Base-by-base conservation (phyloP, 2,888 invertebrate genomes). In the Folsomia manolachei region DNA sequence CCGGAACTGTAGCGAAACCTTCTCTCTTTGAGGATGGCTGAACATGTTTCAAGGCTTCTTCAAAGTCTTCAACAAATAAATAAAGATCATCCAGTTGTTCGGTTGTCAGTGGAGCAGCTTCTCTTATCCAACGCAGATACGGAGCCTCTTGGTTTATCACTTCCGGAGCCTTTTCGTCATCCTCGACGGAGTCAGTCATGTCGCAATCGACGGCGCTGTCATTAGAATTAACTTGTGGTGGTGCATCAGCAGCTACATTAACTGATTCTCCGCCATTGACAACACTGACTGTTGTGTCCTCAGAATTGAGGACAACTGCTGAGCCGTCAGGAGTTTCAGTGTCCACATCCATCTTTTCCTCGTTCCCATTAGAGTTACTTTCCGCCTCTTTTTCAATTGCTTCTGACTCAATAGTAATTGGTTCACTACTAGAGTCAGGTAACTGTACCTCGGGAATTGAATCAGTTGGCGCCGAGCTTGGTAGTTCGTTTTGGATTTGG, bases 1-100 rank as follows among this genome's bases (percentile, higher is more conserved):
- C 95, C 1, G 99, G 98, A 18, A 99, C 95, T 0, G 97, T 97
- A 1, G 94, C 94, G 84, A 99, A 97, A 66, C 98, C 98, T 86
- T 99, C 98, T 79, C 97, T 87, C 82, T 96, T 97, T 0, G 96
- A 92, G 67, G 95, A 94, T 0, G 97, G 97, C 83, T 95, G 94
- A 4, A 95, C 91, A 70, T 89, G 86, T 83, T 91, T 80, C 9
- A 80, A 69, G 9, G 80, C 80, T 21, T 60, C 83, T 81, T 83
- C 76, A 80, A 85, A 94, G 83, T 96, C 95, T 24, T 88, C 87
- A 82, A 91, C 87, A 60, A 89, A 89, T 19, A 95, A 89, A 73
- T 86, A 88, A 68, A 94, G 85, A 62, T 88, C 87, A 0, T 86
- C 82, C 66, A 94, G 85, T 78, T 90, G 88, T 69, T 89, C 87